Conservation (phyloP, 2,113 vertebrate genomes). For the Neogobius melanostomus region DNA sequence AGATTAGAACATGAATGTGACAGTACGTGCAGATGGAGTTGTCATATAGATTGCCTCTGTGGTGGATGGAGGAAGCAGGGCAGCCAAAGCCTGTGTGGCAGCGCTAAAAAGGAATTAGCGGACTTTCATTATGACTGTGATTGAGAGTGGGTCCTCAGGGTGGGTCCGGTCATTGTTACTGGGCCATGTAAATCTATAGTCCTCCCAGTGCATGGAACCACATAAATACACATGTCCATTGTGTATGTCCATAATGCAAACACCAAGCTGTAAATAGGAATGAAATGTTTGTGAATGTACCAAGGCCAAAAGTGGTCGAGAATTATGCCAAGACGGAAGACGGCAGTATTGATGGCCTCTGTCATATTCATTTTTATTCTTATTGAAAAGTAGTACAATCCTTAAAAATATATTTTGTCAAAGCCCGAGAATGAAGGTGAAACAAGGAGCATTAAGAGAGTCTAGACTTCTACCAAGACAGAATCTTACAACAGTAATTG, state of each 20-base stretch:
- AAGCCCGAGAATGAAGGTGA: too few species aligned
- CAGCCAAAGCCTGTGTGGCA: constrained; percentile 52
- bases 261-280: background rate
- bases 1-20: constrained; percentile 27
- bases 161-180: constrained; percentile 64
- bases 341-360: too few species aligned
- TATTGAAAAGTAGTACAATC: too few species aligned
- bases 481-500: background rate
- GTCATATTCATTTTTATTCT: too few species aligned
- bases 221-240: constrained; percentile 32
- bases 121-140: constrained; percentile 71
- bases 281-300: background rate
- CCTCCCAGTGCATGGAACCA: constrained; percentile 55
- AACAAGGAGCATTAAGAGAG: background rate
- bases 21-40: constrained; percentile 29
- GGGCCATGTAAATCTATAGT: constrained; percentile 71
- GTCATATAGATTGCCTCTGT: constrained; percentile 21
- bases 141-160: constrained; percentile 66
- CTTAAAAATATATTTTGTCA: too few species aligned
- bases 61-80: constrained; percentile 26
- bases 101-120: constrained; percentile 75
- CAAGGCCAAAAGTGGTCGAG: too few species aligned
- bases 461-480: too few species aligned
- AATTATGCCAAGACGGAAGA: too few species aligned
- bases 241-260: constrained; percentile 1